phyloP scores from a whole-genome alignment of 2,888 invertebrate species.

The Mesodorylaimus sp. region DNA sequence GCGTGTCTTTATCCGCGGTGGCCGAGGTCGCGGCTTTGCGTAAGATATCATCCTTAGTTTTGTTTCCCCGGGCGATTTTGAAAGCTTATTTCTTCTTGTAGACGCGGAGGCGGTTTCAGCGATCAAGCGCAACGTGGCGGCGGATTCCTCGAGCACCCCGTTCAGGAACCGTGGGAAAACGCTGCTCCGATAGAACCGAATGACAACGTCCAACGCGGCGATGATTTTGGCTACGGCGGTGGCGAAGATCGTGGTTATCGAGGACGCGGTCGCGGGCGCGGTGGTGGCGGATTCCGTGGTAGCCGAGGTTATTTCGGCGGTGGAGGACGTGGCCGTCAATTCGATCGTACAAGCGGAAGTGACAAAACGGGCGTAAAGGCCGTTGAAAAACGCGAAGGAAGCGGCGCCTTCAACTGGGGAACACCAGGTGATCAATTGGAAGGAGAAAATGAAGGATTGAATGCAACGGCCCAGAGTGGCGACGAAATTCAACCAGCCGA shows the following conservation, averaged over 20 bases:
- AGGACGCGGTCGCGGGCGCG: slow-evolving; percentile 8
- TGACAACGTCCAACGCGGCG: no score
- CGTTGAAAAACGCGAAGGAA: slow-evolving; percentile 33
- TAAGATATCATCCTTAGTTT: no score
- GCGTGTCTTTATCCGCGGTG: no score
- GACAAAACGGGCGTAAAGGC: slow-evolving; percentile 29
- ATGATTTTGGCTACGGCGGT: slow-evolving; percentile 14
- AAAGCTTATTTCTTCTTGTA: no score
- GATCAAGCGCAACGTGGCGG: no score
- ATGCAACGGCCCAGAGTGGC: background rate
- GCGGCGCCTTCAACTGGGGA: slow-evolving; percentile 35
- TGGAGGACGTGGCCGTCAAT: slow-evolving; percentile 13
- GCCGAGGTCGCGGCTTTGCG: no score
- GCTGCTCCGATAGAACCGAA: no score
- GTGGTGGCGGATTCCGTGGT: slow-evolving; percentile 11
- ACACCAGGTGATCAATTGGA: slow-evolving; percentile 32
- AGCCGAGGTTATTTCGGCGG: slow-evolving; percentile 15
- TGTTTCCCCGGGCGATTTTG: no score
- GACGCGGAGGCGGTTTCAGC: no score
- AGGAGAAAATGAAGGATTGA: slow-evolving; percentile 15
- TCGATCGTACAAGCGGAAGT: slow-evolving; percentile 23
- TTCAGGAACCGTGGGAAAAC: no score
- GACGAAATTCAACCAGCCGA: background rate
- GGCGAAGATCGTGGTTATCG: slow-evolving; percentile 12
- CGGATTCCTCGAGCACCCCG: no score